Evolutionary conservation across 1,140 invertebrate species (phyloP).

Genomic region (Drosophila ficusphila): DNA sequence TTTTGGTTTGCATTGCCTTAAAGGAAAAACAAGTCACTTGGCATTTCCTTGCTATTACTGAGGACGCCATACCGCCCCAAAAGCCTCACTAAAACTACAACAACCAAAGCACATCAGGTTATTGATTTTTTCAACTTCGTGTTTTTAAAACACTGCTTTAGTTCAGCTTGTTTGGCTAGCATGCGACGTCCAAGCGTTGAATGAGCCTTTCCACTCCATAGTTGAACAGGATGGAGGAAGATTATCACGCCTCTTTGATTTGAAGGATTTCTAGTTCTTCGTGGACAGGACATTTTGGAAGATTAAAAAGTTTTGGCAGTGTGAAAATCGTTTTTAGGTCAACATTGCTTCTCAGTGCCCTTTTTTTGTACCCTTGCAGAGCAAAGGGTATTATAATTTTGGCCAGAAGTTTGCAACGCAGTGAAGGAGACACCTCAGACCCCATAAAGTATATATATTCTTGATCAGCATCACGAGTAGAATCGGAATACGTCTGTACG

Average conservation of each 20-base stretch:
- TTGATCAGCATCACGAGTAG: no score
- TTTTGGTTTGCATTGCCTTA: slow-evolving; percentile 12
- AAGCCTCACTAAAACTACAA: slow-evolving; percentile 1
- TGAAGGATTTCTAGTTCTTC: no score
- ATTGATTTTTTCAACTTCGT: slow-evolving; percentile 47
- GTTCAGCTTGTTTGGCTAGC: slow-evolving; percentile 31
- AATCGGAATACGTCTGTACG: no score
- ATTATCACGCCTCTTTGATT: slow-evolving; percentile 35
- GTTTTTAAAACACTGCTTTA: slow-evolving; percentile 36
- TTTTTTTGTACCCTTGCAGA: no score
- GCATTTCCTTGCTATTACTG: slow-evolving; percentile 17
- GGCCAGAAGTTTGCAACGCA: no score
- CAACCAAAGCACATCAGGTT: slow-evolving; percentile 22
- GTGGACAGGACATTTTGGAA: no score
- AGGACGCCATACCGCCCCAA: slow-evolving; percentile 22
- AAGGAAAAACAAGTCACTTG: slow-evolving; percentile 43
- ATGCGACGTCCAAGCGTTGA: slow-evolving; percentile 48
- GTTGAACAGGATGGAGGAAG: neutral
- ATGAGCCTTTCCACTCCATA: slow-evolving; percentile 23
- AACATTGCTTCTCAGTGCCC: no score
- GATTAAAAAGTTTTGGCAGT: no score
- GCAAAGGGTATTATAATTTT: no score
- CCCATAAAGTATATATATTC: no score
- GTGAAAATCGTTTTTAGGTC: no score
- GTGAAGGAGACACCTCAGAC: no score